Conservation (phyloP, 2,888 invertebrate genomes). For the Pardosa pseudoannulata region DNA sequence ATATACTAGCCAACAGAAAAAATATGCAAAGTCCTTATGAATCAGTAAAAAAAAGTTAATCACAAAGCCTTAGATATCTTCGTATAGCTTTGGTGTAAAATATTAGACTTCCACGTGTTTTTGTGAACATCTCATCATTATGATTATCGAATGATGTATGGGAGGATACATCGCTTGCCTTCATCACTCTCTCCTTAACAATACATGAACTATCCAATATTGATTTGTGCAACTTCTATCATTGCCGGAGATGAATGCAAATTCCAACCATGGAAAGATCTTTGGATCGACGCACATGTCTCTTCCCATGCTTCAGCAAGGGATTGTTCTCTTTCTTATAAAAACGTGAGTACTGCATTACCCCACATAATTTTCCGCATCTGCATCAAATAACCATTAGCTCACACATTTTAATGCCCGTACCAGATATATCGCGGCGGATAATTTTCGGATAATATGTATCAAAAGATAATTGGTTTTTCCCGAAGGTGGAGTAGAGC, state of each 20-base stretch:
- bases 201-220: background rate
- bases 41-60: too few relatives aligned
- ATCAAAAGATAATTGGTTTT: slow-evolving; percentile 28
- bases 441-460: slow-evolving; percentile 18
- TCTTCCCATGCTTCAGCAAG: slow-evolving; percentile 1
- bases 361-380: slow-evolving; percentile 29
- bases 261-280: background rate
- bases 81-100: too few relatives aligned
- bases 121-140: too few relatives aligned
- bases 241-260: background rate
- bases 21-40: too few relatives aligned
- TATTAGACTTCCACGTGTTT: too few relatives aligned
- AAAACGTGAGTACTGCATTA: slow-evolving; percentile 36
- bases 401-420: slow-evolving; percentile 16
- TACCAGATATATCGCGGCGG: slow-evolving; percentile 4
- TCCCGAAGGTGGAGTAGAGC: background rate
- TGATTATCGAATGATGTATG: background rate
- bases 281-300: background rate
- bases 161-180: background rate
- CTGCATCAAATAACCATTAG: slow-evolving; percentile 45
- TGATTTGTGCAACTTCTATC: background rate
- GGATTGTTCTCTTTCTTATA: background rate
- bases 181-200: background rate
- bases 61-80: too few relatives aligned
- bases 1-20: too few relatives aligned